These are phyloP conservation scores for Hippocampus barbouri DNA, from an alignment of 2,113 vertebrate species.

Conservation along the genomic window DNA sequence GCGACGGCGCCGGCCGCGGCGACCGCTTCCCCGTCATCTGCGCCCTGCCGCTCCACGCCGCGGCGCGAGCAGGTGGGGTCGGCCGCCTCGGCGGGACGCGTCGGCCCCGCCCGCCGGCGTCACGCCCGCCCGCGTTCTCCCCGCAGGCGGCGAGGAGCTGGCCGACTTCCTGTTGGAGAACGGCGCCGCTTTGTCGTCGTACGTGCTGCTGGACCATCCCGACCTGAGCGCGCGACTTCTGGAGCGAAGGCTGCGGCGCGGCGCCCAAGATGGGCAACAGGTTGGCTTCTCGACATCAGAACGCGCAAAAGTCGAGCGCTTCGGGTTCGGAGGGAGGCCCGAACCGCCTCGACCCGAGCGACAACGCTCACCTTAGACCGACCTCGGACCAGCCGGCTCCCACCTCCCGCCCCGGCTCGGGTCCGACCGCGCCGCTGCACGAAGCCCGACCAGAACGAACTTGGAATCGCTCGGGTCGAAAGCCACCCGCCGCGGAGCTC, in stretches of 20 bases:
- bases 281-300: constrained; percentile 4
- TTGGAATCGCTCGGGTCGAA: no score
- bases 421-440: no score
- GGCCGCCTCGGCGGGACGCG: no score
- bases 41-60: constrained; percentile 84
- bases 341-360: no score
- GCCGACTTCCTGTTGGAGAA: constrained; percentile 86
- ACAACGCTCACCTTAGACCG: no score
- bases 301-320: no score
- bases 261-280: constrained; percentile 22
- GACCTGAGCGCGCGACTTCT: constrained; percentile 81
- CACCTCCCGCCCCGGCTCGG: no score
- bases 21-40: constrained; percentile 85
- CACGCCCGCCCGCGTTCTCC: neutral
- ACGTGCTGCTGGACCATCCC: constrained; percentile 87
- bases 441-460: no score
- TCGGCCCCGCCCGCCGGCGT: no score
- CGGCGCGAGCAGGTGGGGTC: constrained; percentile 80
- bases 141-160: constrained; percentile 82
- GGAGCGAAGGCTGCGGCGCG: constrained; percentile 75
- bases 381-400: no score
- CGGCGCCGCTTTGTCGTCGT: constrained; percentile 89
- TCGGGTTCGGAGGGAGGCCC: no score
- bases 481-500: no score
- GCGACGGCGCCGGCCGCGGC: constrained; percentile 77